Conservation (phyloP, 2,113 vertebrate species). For the Catharus minimus region DNA sequence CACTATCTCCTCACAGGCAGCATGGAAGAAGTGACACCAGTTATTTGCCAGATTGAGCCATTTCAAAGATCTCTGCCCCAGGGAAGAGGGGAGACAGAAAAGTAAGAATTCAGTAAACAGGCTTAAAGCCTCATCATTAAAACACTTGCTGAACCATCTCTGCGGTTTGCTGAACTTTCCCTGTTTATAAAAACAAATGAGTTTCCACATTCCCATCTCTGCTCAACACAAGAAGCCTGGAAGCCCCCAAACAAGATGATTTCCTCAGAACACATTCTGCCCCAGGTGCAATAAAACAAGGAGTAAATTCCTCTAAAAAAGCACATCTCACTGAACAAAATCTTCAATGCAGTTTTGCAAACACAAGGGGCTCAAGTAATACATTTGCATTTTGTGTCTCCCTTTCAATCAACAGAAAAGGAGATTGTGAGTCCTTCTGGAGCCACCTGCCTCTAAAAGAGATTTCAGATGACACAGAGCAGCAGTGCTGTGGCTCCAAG, state of each 20-base stretch:
- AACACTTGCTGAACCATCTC: neutral
- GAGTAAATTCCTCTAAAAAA: conserved; percentile 33
- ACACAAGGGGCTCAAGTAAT: conserved; percentile 2
- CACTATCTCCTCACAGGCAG: neutral
- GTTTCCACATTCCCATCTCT: neutral
- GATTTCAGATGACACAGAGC: neutral
- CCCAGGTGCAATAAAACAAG: conserved; percentile 12
- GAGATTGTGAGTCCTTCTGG: neutral
- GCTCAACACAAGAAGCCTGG: neutral
- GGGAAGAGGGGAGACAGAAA: neutral
- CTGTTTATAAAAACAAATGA: conserved; percentile 37
- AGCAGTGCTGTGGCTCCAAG: neutral
- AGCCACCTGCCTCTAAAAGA: neutral
- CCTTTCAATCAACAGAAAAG: conserved; percentile 21
- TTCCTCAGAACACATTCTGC: neutral
- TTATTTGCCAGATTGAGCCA: neutral
- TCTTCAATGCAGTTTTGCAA: conserved; percentile 15
- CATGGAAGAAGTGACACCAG: neutral
- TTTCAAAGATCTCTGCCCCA: neutral
- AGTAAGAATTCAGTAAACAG: neutral
- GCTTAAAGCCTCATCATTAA: neutral
- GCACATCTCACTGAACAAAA: conserved; percentile 32
- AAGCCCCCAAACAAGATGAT: conserved; percentile 9
- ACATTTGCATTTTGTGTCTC: conserved; percentile 30
- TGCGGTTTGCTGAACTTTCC: neutral